Evolutionary conservation across 2,113 vertebrate genomes (phyloP), one percentile per base, ranked within the genome.

Genomic region (Rhagologus leucostigma): DNA sequence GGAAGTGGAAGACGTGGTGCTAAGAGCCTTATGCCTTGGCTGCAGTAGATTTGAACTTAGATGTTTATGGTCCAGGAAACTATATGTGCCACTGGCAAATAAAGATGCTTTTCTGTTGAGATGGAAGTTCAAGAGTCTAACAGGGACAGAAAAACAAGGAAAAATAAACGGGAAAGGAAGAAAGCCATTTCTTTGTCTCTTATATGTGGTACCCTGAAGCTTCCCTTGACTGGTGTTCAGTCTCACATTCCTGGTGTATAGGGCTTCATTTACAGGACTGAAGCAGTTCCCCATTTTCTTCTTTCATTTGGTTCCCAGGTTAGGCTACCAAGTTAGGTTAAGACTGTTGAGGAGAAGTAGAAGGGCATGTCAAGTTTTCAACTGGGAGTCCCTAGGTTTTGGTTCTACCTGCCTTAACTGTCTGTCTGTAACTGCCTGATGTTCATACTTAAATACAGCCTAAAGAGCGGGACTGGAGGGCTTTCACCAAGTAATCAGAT

Each of bases 401-500:
- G 37, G 9, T 65, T 18, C 37, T 75, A 37, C 24, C 13, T 91
- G 42, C 33, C 24, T 68, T 70, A 62, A 44, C 16, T 56, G 9
- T 50, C n/a, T 71, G 14, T 60, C 49, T 91, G 41, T 26, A 64
- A 39, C 33, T 52, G 27, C 37, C 44, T 67, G 55, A 76, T 62
- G 3, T n/a, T 91, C 41, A 37, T 62, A 24, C 3, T 30, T 77
- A 52, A 65, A 87, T 53, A 19, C 6, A 62, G n/a, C 15, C n/a
- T 42, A 73, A 73, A 74, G 22, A 88, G 35, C 6, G 69, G 23
- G 16, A 77, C 1, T 79, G 85, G 70, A 92, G 67, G 65, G 46
- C 55, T 92, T 80, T 80, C 55, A 70, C 7, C 27, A 20, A 42
- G 80, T 85, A 62, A 65, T 83, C 75, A 88, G 80, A 74, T 70